Evolutionary conservation across 2,888 invertebrate genomes (phyloP), one percentile per base, ranked within the genome.

Genomic region (Dioctria rufipes): DNA sequence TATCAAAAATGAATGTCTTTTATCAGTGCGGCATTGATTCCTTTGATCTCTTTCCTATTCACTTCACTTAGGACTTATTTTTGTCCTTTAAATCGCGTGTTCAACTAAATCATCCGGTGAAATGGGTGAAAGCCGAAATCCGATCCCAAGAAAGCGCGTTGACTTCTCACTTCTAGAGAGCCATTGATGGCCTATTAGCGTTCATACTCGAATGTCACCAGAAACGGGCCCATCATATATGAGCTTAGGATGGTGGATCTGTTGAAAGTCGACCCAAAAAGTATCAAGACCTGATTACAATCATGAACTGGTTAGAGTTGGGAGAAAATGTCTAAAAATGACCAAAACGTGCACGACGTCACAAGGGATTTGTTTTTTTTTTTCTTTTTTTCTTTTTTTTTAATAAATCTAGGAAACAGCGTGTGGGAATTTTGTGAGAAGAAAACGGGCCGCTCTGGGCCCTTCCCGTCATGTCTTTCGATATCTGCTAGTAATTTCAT

Each of bases 341-440:
- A 75, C 46, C 61, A 75, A 61, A 75, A 75, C 75, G 75, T 75
- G 75, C 42, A 75, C 61, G 40, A 49, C 25, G 25, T 9, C 43
- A 25, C 58, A 6, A 43, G 61, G 43, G 42, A 61, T 60, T 25
- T 43, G 13, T 25, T 25, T 25, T 25, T 25, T 2, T 25, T 0
- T 25, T 13, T 13, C 2, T 25, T 25, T 2, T 25, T 0, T 25
- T 13, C 3, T 13, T 13, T 60, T 60, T 75, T 75, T 75, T 61
- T 37, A 60, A 75, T 75, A 75, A 75, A 75, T 75, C 75, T 43
- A 58, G 60, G 39, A 75, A 75, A 58, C 58, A 75, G 75, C 75
- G 75, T 75, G 75, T 75, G 75, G 75, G 75, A 75, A 75, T 51
- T 75, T 13, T 25, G 61, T 58, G 75, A 75, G 60, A 49, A 42